A percentile compares a stretch with the other conserved stretches of the same genome.
Evolutionary conservation across 2,797 vertebrate species (phyloP).

Genomic region (Syndactyla subalaris): DNA sequence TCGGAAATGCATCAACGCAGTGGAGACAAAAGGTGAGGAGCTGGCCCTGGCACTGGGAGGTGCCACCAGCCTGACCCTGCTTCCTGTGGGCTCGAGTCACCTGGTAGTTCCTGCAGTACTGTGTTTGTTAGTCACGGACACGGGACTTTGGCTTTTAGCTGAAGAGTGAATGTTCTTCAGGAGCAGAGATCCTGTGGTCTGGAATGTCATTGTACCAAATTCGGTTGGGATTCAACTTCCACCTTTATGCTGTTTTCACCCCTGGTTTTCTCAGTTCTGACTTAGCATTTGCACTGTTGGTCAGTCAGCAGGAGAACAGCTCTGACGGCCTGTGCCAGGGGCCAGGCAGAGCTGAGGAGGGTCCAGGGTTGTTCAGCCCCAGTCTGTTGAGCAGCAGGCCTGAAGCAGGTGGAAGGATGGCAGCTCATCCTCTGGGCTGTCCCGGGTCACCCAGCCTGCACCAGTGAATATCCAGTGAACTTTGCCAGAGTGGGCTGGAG

Average conservation of each 20-base stretch:
- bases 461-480: background rate
- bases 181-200: background rate
- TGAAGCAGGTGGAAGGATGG: background rate
- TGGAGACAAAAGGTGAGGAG: slow-evolving; percentile 90
- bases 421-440: background rate
- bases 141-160: background rate
- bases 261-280: background rate
- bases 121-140: background rate
- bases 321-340: background rate
- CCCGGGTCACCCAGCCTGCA: background rate
- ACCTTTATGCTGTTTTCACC: background rate
- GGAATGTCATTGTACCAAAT: fast-evolving
- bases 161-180: background rate
- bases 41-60: fast-evolving
- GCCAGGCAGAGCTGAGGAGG: background rate
- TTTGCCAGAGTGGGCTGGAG: fast-evolving
- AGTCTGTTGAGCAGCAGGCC: background rate
- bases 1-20: slow-evolving; percentile 91
- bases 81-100: fast-evolving
- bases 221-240: background rate
- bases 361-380: background rate
- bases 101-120: fast-evolving
- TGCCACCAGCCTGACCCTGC: fast-evolving
- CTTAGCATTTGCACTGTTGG: background rate
- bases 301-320: background rate